Base-by-base conservation (phyloP, 2,113 vertebrate genomes). In the Amblyornis subalaris region DNA sequence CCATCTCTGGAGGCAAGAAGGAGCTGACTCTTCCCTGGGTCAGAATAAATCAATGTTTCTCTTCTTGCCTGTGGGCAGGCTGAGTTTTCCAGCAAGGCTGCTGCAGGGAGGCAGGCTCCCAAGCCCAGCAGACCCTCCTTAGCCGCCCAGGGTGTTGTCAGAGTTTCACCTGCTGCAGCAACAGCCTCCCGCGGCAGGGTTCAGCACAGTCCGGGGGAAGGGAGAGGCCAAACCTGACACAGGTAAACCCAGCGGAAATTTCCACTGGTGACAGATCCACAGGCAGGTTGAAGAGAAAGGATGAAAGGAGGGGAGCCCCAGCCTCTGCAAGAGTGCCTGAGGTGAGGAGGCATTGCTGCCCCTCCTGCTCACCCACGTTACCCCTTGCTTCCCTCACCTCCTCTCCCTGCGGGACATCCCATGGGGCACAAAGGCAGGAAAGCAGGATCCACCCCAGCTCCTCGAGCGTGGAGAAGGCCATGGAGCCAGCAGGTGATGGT, bases 131-230 rank as follows among this genome's bases (percentile, higher is more conserved):
- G 53, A 47, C 13, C 26, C 25, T 74, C 26, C 22, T 28, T 5
- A 50, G 80, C 55, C 44, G 67, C 47, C 45, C 54, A 61, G 4
- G 1, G 64, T 89, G 42, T 47, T 74, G 55, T 73, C 61, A 55
- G 72, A 85, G 65, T 89, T 87, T 78, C 84, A 84, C 54, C 58
- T 45, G 75, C 74, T 64, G 48, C 82, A 75, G 70, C 26, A 28
- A 29, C 51, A 62, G 57, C 70, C 0, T 0, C 70, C 44, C 0
- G 11, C 2, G 1, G 28, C 0, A 0, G 28, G 38, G 38, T 11
- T 65, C 69, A 40, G 50, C 6, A 2, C 0, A 0, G 62, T 25
- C 54, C 4, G 0, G 3, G 54, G 33, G 15, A 72, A 73, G 50
- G 45, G 35, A 25, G 45, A 55, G 62, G 18, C 38, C 47, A 67